Evolutionary conservation across 2,113 vertebrate species (phyloP), one percentile per base, ranked within the genome.

Genomic region (Alethe castanea): DNA sequence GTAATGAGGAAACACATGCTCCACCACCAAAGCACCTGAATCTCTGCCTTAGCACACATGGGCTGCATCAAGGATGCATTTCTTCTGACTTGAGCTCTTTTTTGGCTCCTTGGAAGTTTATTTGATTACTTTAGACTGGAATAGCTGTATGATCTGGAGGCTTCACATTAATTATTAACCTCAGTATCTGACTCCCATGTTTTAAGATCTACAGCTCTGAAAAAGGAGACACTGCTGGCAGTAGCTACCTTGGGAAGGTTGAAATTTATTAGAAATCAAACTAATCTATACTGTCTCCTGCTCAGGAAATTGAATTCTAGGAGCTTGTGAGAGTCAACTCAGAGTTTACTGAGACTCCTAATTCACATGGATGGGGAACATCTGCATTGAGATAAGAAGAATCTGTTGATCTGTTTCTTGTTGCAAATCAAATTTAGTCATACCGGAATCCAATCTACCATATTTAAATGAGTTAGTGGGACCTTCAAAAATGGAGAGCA

Each of bases 131-230:
- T 96, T 45, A 77, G 81, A 86, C 50, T 83, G 79, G 65, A 96
- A 85, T 23, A 66, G 44, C 47, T 90, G 17, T 86, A 84, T 96
- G 91, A 90, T 94, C 76, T 94, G 65, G 82, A 92, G n/a, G 29
- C 80, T 92, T 91, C 94, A 94, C 94, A 92, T 94, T 88, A 92
- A 97, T 95, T 93, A 96, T 94, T 96, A 95, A 94, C n/a, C 78
- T 88, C 45, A 45, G 88, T 81, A 93, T 91, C 93, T 35, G 42
- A 77, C 83, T 94, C 60, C 65, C 81, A 47, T 86, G 78, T 95
- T 95, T 94, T 85, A 95, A 92, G 80, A 91, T 57, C 74, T 91
- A 88, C 86, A 65, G 65, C 71, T 96, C 79, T 85, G 66, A 78
- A 93, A 80, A 61, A 85, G 66, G 64, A 96, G 86, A 57, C 45